Percentiles rank a stretch among this genome's conserved stretches.
These are phyloP conservation scores for Strix aluco DNA, from an alignment of 2,113 vertebrate species.

Conservation along the genomic window DNA sequence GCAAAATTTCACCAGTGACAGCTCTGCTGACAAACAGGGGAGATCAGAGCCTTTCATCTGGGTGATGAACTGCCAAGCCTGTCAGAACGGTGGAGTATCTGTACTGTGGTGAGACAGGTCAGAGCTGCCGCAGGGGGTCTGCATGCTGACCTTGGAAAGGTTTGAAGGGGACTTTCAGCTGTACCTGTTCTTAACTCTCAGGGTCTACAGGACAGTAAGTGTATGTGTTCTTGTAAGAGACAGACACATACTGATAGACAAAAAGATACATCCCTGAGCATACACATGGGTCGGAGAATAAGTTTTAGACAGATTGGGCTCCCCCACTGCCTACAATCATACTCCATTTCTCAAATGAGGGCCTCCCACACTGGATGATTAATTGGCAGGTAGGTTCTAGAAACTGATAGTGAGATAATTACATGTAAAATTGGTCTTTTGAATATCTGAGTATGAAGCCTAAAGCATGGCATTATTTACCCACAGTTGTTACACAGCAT, in stretches of 20 bases:
- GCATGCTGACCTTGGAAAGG: constrained; percentile 33
- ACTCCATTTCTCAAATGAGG: not conserved
- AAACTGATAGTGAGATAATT: not conserved
- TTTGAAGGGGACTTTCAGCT: not conserved
- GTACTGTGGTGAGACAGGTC: constrained; percentile 18
- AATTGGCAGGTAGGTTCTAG: not conserved
- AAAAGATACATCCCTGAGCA: not conserved
- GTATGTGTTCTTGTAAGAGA: not conserved
- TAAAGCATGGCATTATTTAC: not conserved
- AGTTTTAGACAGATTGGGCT: not conserved
- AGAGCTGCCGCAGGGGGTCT: constrained; percentile 5
- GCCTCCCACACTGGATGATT: not conserved
- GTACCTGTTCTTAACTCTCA: not conserved
- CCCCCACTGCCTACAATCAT: not conserved
- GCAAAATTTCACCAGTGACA: constrained; percentile 64
- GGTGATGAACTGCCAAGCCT: constrained; percentile 61
- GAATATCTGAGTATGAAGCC: not conserved
- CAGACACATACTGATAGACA: not conserved
- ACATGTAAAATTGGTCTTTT: not conserved
- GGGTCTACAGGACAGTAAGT: not conserved
- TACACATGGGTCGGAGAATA: not conserved
- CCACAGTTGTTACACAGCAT: not conserved
- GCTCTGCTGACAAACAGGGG: constrained; percentile 31
- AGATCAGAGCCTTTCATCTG: constrained; percentile 56
- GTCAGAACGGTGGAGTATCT: not conserved